Conservation (phyloP, 2,888 invertebrate species). For the Agelastica alni region DNA sequence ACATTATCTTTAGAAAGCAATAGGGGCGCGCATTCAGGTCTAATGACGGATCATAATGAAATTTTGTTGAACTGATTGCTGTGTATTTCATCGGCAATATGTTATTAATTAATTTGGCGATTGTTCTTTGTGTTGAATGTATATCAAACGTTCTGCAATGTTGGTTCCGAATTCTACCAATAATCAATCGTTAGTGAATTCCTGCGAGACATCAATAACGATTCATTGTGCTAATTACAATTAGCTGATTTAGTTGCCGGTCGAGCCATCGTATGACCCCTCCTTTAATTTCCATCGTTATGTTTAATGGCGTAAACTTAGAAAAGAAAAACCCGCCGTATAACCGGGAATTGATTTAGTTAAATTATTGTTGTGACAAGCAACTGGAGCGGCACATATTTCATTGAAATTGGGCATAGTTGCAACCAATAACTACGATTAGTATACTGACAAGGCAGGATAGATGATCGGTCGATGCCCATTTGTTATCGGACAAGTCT, state of each 20-base stretch:
- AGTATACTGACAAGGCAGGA: constrained; percentile 55
- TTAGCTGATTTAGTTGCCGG: constrained; percentile 55
- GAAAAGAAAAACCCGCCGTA: constrained; percentile 46
- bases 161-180: constrained; percentile 45
- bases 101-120: constrained; percentile 48
- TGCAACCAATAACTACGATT: constrained; percentile 57
- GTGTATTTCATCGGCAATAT: constrained; percentile 43
- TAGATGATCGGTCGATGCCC: constrained; percentile 51
- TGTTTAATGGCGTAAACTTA: constrained; percentile 55
- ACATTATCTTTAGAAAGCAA: constrained; percentile 30
- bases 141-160: constrained; percentile 49
- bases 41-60: constrained; percentile 36
- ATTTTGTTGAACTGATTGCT: constrained; percentile 36
- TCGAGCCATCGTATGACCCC: constrained; percentile 50
- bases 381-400: constrained; percentile 51
- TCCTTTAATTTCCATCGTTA: constrained; percentile 56
- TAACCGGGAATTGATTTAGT: constrained; percentile 54
- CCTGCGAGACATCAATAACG: constrained; percentile 55
- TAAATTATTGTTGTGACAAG: constrained; percentile 57
- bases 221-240: constrained; percentile 54
- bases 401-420: constrained; percentile 56
- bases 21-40: constrained; percentile 32
- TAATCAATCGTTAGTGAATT: constrained; percentile 50
- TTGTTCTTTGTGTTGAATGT: constrained; percentile 45
- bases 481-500: constrained; percentile 52